Conservation (phyloP, 2,888 invertebrate genomes). For the Archaeoteleia sp. region DNA sequence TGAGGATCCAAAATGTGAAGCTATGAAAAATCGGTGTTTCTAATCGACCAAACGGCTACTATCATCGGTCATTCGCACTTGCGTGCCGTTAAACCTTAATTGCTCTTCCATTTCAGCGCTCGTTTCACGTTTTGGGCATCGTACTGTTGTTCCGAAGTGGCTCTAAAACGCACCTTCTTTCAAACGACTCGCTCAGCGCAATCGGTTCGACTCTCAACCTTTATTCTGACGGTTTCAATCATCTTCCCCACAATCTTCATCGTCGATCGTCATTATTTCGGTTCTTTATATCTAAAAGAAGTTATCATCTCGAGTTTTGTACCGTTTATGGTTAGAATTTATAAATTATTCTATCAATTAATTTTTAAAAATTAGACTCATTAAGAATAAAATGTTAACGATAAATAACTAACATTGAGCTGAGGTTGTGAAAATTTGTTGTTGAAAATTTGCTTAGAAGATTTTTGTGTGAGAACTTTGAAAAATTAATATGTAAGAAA, state of each 20-base stretch:
- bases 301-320: not conserved
- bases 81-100: slow-evolving; percentile 54
- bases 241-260: slow-evolving; percentile 48
- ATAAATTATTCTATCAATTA: too few species aligned
- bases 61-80: slow-evolving; percentile 53
- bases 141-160: slow-evolving; percentile 43
- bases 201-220: slow-evolving; percentile 36
- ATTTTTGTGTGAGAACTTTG: too few species aligned
- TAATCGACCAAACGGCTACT: slow-evolving; percentile 42
- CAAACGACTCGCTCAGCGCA: slow-evolving; percentile 22
- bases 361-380: too few species aligned
- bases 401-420: too few species aligned
- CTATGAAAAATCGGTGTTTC: slow-evolving; percentile 44
- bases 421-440: too few species aligned
- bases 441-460: too few species aligned
- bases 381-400: too few species aligned
- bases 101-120: slow-evolving; percentile 42
- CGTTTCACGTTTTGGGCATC: slow-evolving; percentile 37
- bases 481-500: too few species aligned
- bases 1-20: slow-evolving; percentile 25
- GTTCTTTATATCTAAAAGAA: slow-evolving; percentile 35
- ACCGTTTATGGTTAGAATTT: too few species aligned
- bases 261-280: slow-evolving; percentile 42
- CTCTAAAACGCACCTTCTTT: slow-evolving; percentile 35
- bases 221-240: slow-evolving; percentile 43